Evolutionary conservation across 2,797 vertebrate species (phyloP).

Genomic region (Alauda arvensis): DNA sequence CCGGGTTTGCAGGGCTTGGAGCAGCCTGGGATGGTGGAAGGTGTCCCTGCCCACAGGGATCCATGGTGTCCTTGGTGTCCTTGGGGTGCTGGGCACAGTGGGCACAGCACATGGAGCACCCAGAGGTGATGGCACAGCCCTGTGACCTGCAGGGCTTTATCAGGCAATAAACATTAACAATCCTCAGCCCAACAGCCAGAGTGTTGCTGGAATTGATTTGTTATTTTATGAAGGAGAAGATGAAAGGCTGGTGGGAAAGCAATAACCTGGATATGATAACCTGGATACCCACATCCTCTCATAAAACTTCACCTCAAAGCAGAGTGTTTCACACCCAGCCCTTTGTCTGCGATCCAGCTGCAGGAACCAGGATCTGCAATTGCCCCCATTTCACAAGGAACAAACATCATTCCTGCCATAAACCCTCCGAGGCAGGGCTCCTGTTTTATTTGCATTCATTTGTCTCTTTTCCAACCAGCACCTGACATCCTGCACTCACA

Average conservation of each 20-base stretch:
- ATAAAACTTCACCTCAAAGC: neutral
- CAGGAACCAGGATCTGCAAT: neutral
- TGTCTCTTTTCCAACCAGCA: neutral
- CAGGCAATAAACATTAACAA: neutral
- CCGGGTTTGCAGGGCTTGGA: rapidly evolving
- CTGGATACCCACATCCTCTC: neutral
- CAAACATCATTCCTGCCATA: neutral
- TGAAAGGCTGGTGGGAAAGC: neutral
- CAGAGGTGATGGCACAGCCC: neutral
- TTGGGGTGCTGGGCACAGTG: neutral
- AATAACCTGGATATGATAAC: neutral
- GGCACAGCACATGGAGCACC: neutral
- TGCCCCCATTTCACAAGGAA: neutral
- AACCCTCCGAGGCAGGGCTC: neutral
- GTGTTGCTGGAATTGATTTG: neutral
- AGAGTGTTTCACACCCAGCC: neutral
- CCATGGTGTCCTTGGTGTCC: neutral
- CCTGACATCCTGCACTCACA: neutral
- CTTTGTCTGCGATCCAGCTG: neutral
- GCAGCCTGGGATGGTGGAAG: neutral
- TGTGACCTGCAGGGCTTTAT: neutral
- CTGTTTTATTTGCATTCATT: neutral
- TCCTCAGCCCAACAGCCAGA: neutral
- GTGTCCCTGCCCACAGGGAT: neutral
- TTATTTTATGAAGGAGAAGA: neutral